Percentiles rank a stretch among this genome's conserved stretches.
These are phyloP conservation scores for Gallinago nigripennis DNA, from an alignment of 2,797 vertebrate species.

Conservation along the genomic window DNA sequence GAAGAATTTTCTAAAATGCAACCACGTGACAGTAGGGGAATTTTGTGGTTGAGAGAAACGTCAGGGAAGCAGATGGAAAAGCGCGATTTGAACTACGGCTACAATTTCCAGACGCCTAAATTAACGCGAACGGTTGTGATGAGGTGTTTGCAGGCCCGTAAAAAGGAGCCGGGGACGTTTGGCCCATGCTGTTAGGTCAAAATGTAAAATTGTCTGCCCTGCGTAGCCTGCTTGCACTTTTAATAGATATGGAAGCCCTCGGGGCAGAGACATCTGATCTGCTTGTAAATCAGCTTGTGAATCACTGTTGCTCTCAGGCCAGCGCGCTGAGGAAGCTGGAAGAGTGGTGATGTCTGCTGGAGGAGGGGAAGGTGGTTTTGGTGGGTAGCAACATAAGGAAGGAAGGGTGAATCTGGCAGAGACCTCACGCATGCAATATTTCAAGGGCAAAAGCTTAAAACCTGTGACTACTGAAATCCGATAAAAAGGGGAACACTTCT, in stretches of 20 bases:
- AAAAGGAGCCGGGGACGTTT: not conserved
- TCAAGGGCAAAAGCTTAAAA: not conserved
- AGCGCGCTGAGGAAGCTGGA: not conserved
- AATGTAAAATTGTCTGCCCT: not conserved
- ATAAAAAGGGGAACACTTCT: not conserved
- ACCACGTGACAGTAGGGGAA: not conserved
- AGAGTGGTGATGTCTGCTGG: not conserved
- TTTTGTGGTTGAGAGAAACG: not conserved
- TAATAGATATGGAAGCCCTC: not conserved
- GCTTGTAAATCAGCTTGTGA: conserved; percentile 16
- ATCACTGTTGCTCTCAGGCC: not conserved
- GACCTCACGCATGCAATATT: not conserved
- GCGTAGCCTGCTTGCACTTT: not conserved
- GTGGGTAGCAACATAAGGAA: not conserved
- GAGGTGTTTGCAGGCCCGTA: not conserved
- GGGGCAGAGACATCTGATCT: conserved; percentile 27
- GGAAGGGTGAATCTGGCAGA: not conserved
- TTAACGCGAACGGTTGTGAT: not conserved
- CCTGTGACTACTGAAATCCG: not conserved
- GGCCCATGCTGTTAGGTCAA: not conserved
- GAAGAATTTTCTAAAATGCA: not conserved
- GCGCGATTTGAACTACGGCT: not conserved
- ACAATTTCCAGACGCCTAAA: not conserved
- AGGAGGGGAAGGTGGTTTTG: not conserved
- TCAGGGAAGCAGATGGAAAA: not conserved